Percentiles rank a stretch among this genome's conserved stretches.
Conservation (phyloP, 1,140 invertebrate species). For the Ceratina australensis region DNA sequence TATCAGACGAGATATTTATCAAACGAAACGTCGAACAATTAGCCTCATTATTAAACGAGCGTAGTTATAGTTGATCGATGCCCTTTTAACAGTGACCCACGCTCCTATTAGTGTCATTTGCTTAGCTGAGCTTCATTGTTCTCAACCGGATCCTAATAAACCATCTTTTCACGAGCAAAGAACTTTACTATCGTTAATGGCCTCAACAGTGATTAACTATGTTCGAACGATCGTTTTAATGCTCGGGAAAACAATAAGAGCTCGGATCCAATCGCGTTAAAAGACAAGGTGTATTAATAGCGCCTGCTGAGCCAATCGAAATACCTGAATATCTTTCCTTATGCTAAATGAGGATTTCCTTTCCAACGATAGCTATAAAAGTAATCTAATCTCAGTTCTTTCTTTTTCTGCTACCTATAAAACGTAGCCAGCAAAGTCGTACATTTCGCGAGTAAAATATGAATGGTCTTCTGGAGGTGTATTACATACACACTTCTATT, state of each 20-base stretch:
- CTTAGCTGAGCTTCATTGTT: neutral
- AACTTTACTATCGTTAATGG: too few species aligned
- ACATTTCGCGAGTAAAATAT: neutral
- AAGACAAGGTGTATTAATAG: neutral
- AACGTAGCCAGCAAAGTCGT: neutral
- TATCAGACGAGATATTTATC: neutral
- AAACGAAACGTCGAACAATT: neutral
- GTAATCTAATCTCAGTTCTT: neutral
- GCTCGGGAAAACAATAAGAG: neutral
- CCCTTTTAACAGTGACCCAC: neutral
- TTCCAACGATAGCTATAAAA: neutral
- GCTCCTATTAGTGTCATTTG: neutral
- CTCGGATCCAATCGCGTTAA: neutral
- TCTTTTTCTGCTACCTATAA: neutral
- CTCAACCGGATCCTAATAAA: neutral
- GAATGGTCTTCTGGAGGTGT: too few species aligned
- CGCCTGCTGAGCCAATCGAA: neutral
- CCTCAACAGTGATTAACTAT: too few species aligned
- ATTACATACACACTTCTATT: too few species aligned
- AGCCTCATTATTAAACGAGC: neutral
- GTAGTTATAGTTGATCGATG: neutral
- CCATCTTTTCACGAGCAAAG: too few species aligned
- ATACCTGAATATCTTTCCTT: conserved; percentile 9
- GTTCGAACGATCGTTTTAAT: neutral
- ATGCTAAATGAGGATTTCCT: neutral